These are phyloP conservation scores for Onychostruthus taczanowskii DNA, from an alignment of 2,113 vertebrate genomes.

Conservation along the genomic window DNA sequence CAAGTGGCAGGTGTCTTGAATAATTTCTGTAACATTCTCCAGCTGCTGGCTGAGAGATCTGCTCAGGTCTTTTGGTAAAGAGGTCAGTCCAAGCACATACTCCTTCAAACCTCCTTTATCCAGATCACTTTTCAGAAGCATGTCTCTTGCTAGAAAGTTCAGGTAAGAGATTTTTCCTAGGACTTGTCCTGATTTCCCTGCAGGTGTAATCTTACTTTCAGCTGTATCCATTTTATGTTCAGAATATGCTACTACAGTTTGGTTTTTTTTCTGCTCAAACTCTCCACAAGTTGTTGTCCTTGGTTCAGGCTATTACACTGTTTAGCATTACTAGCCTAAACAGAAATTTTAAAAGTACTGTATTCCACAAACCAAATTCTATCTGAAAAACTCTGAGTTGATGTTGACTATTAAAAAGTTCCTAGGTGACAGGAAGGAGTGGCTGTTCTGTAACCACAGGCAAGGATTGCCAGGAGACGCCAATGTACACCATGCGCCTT, in stretches of 20 bases:
- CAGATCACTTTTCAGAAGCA: not conserved
- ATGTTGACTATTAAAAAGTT: conserved; percentile 70
- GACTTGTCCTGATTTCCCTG: conserved; percentile 44
- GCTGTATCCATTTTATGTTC: conserved; percentile 37
- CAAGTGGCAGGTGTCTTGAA: conserved; percentile 43
- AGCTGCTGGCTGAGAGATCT: conserved; percentile 53
- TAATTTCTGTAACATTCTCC: conserved; percentile 13
- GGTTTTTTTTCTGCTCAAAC: not conserved
- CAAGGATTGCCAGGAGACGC: not conserved
- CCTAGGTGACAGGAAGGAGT: conserved; percentile 68
- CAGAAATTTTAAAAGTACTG: not conserved
- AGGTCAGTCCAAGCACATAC: conserved; percentile 11
- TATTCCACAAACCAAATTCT: not conserved
- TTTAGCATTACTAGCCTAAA: not conserved
- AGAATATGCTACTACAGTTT: not conserved
- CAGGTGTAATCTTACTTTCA: not conserved
- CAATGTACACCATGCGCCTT: not conserved
- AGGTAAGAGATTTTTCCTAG: conserved; percentile 63
- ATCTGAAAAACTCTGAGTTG: conserved; percentile 29
- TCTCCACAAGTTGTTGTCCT: not conserved
- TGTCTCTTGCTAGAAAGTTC: conserved; percentile 25
- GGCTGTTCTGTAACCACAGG: not conserved
- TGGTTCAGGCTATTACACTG: not conserved
- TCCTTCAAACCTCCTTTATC: not conserved
- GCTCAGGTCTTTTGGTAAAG: conserved; percentile 49